phyloP scores from a whole-genome alignment of 2,888 invertebrate genomes.

The Sthenelais limicola region DNA sequence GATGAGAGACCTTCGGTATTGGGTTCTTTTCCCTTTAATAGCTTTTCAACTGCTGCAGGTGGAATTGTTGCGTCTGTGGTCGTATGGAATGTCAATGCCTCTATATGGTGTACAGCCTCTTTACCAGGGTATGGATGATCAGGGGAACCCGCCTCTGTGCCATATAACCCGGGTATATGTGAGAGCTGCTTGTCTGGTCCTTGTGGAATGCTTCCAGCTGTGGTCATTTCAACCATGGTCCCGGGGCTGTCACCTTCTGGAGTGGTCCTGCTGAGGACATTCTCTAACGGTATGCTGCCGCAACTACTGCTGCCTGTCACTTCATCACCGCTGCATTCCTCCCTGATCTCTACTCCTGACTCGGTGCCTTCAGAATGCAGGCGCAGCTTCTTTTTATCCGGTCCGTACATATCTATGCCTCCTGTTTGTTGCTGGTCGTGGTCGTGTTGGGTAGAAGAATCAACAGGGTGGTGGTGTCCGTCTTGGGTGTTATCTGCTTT shows the following conservation, averaged over 20 bases:
- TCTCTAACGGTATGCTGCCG: background rate
- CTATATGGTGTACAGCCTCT: background rate
- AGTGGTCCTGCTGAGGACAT: background rate
- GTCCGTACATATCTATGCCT: constrained; percentile 3
- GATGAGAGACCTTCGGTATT: background rate
- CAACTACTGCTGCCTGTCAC: constrained; percentile 10
- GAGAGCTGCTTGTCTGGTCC: constrained; percentile 1
- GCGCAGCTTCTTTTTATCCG: constrained; percentile 1
- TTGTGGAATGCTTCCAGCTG: constrained; percentile 21
- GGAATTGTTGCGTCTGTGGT: background rate
- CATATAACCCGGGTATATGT: background rate
- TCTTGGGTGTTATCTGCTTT: too few species aligned
- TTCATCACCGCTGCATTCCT: constrained; percentile 6
- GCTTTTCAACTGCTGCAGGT: background rate
- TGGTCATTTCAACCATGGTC: constrained; percentile 8
- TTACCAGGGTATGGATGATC: background rate
- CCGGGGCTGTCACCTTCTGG: background rate
- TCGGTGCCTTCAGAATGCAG: constrained; percentile 12
- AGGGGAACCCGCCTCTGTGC: constrained; percentile 18
- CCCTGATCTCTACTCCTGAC: constrained; percentile 15
- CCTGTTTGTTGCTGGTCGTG: too few species aligned
- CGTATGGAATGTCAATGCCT: constrained; percentile 21
- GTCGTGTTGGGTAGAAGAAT: too few species aligned
- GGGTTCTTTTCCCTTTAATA: background rate
- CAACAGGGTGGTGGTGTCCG: too few species aligned